Base-by-base conservation (phyloP, 2,113 vertebrate species). In the Lepus europaeus region DNA sequence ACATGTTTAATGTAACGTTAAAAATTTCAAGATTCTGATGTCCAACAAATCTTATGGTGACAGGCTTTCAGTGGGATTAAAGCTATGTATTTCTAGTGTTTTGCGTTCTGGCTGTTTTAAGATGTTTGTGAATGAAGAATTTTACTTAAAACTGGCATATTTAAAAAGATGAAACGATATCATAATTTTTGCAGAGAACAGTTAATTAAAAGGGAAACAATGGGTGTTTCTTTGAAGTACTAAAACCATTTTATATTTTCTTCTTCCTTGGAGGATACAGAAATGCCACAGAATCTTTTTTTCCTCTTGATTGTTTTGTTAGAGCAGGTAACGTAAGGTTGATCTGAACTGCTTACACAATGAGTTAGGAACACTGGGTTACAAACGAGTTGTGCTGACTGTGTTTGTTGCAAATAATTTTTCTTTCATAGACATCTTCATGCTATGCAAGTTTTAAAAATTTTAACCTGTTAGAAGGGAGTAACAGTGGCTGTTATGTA, bases 391-490 rank as follows among this genome's bases (percentile, higher is more conserved):
- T 97, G 95, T 97, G 86, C 51, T 93, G 81, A 93, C 95, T 97
- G 80, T 96, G 96, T 97, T 96, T 95, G 53, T 89, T 94, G 92
- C 96, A 97, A 76, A 66, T 84, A 94, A 88, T 95, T 76, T 93
- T 97, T 92, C 94, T 98, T 69, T 97, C 95, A 76, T 94, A 87
- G 95, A 89, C 61, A 92, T 90, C 36, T 98, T 96, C 95, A 96
- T 98, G 83, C 92, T 98, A 87, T 88, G 97, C 91, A 93, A 95
- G 96, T 94, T 96, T 96, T 66, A 94, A 77, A 73, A 79, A 81
- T 76, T 12, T 12, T 91, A 27, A 76, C 63, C 68, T 76, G 77
- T 49, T 93, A 84, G 64, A 93, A 94, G 83, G 89, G 96, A 96
- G 79, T 96, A 91, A 82, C 78, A 79, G 74, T 96, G 45, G 59